A percentile compares a stretch with the other conserved stretches of the same genome.
phyloP scores from a whole-genome alignment of 2,113 vertebrate genomes.

The Panthera leo region DNA sequence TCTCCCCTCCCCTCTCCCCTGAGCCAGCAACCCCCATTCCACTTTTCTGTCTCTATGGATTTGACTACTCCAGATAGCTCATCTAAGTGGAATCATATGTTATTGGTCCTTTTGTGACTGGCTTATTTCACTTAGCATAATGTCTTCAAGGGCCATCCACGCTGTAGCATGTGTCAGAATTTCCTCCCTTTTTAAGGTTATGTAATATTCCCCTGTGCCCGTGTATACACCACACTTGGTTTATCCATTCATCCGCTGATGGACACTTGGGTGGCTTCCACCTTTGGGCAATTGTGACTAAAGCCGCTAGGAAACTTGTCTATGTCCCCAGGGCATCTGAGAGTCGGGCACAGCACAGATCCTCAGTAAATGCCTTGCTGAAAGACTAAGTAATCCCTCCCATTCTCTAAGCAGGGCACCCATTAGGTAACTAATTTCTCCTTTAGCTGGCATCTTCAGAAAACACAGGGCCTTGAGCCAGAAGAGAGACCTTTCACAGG shows the following conservation, averaged over 20 bases:
- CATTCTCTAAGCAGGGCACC: background rate
- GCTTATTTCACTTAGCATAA: background rate
- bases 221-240: background rate
- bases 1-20: rapidly evolving
- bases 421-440: background rate
- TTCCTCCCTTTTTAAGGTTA: background rate
- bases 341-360: background rate
- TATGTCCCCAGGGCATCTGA: background rate
- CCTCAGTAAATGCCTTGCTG: background rate
- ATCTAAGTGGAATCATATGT: background rate
- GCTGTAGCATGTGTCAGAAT: background rate
- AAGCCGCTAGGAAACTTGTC: background rate
- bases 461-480: background rate
- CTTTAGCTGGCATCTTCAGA: background rate
- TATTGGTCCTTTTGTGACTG: background rate
- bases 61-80: background rate
- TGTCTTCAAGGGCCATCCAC: background rate
- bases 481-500: background rate
- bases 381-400: background rate
- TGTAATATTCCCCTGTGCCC: background rate
- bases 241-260: background rate
- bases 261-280: background rate
- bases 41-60: background rate
- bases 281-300: background rate
- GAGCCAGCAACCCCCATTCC: background rate